These are phyloP conservation scores for Hydraecia micacea DNA, from an alignment of 2,888 invertebrate species.

Conservation along the genomic window DNA sequence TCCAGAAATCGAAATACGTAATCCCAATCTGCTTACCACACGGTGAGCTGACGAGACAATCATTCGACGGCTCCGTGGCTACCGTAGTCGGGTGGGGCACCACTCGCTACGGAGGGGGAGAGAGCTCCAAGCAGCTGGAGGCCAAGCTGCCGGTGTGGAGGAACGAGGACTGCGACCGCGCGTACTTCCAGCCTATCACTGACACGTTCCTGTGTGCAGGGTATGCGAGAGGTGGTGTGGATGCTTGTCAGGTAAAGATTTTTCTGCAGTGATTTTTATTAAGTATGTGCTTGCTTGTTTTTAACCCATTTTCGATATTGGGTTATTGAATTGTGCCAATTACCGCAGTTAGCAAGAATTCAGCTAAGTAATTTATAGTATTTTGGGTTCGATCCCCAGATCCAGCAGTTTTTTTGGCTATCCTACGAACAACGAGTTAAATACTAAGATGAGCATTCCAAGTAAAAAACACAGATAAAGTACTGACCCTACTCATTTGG, in stretches of 20 bases:
- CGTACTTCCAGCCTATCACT: conserved; percentile 98
- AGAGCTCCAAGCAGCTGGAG: conserved; percentile 96
- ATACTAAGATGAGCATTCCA: not conserved
- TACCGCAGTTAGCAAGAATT: not conserved
- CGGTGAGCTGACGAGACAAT: conserved; percentile 87
- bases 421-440: not conserved
- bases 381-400: not conserved
- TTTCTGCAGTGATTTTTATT: not conserved
- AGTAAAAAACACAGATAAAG: not conserved
- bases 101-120: conserved; percentile 96
- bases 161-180: conserved; percentile 96
- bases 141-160: conserved; percentile 96
- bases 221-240: conserved; percentile 96
- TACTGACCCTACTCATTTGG: not conserved
- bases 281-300: not conserved
- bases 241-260: conserved; percentile 95
- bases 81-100: conserved; percentile 98
- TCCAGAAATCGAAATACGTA: conserved; percentile 95
- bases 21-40: conserved; percentile 96
- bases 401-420: not conserved
- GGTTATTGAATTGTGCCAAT: not conserved
- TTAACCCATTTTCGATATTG: not conserved
- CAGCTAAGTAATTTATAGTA: not conserved
- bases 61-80: conserved; percentile 93
- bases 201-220: conserved; percentile 97